Evolutionary conservation across 2,888 invertebrate species (phyloP).

Genomic region (Drosophila seclusa): DNA sequence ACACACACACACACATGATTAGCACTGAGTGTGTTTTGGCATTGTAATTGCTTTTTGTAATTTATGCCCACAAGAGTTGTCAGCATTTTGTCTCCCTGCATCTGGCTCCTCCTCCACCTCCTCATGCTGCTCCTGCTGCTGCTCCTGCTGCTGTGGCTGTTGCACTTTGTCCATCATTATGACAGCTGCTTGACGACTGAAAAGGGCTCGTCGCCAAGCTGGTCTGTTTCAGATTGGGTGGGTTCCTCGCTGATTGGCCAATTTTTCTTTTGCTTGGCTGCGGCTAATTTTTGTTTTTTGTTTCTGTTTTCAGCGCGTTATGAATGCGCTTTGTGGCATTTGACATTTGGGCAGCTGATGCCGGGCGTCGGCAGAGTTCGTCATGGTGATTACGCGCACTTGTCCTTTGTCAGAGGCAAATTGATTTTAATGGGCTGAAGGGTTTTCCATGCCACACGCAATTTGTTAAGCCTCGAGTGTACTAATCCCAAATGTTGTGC

Average conservation of each 20-base stretch:
- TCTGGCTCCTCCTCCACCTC: constrained; percentile 9
- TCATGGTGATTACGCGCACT: constrained; percentile 66
- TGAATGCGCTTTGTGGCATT: constrained; percentile 75
- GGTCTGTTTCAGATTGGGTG: constrained; percentile 7
- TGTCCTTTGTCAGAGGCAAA: constrained; percentile 33
- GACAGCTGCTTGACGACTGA: constrained; percentile 77
- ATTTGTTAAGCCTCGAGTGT: constrained; percentile 33
- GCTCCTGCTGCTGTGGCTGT: constrained; percentile 57
- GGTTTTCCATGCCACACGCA: constrained; percentile 4
- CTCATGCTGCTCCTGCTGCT: background rate
- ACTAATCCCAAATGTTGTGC: constrained; percentile 22
- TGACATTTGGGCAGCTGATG: constrained; percentile 70
- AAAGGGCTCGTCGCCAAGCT: constrained; percentile 54
- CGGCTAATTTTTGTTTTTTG: constrained; percentile 58
- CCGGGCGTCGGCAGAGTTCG: constrained; percentile 40
- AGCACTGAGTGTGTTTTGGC: constrained; percentile 74
- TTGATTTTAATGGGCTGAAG: constrained; percentile 55
- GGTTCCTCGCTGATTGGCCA: constrained; percentile 63
- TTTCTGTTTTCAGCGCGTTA: constrained; percentile 34
- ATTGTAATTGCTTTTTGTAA: constrained; percentile 78
- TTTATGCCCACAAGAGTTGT: constrained; percentile 72
- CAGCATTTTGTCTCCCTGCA: constrained; percentile 68
- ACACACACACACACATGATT: constrained; percentile 54
- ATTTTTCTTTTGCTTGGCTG: constrained; percentile 63
- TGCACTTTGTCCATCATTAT: constrained; percentile 81